phyloP scores from a whole-genome alignment of 2,888 invertebrate genomes.

The Orchesella flavescens region DNA sequence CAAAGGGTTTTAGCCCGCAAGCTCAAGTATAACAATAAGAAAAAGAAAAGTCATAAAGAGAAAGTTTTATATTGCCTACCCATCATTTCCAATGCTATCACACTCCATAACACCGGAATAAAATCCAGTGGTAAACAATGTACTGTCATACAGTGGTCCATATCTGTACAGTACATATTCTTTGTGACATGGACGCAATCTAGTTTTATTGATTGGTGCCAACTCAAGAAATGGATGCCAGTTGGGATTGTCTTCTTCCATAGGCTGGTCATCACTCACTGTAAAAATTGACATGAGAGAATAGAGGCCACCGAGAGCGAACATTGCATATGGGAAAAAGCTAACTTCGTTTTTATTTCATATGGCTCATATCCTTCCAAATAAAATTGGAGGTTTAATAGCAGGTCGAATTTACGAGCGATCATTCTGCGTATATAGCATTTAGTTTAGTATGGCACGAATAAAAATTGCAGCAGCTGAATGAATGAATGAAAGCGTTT shows the following conservation, averaged over 20 bases:
- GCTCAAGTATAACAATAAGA: too few relatives aligned
- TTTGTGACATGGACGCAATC: conserved; percentile 80
- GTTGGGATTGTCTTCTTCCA: conserved; percentile 71
- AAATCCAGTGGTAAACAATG: conserved; percentile 46
- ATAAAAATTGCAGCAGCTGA: conserved; percentile 20
- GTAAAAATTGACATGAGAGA: conserved; percentile 26
- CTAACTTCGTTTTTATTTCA: too few relatives aligned
- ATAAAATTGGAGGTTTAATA: conserved; percentile 4
- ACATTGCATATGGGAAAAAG: not conserved
- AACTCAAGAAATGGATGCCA: conserved; percentile 70
- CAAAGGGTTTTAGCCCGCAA: too few relatives aligned
- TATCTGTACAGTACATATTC: conserved; percentile 81
- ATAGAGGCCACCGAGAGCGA: not conserved
- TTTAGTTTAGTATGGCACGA: too few relatives aligned
- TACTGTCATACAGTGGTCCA: conserved; percentile 77
- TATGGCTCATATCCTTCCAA: not conserved
- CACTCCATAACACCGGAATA: conserved; percentile 52
- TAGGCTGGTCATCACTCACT: conserved; percentile 60
- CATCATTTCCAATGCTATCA: conserved; percentile 54
- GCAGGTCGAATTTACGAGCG: conserved; percentile 39
- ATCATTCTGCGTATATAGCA: conserved; percentile 11
- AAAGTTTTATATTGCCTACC: conserved; percentile 29
- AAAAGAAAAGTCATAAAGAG: not conserved
- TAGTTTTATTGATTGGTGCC: conserved; percentile 79
- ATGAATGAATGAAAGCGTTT: not conserved